Base-by-base conservation (phyloP, 1,140 invertebrate species). In the Melitaea cinxia region DNA sequence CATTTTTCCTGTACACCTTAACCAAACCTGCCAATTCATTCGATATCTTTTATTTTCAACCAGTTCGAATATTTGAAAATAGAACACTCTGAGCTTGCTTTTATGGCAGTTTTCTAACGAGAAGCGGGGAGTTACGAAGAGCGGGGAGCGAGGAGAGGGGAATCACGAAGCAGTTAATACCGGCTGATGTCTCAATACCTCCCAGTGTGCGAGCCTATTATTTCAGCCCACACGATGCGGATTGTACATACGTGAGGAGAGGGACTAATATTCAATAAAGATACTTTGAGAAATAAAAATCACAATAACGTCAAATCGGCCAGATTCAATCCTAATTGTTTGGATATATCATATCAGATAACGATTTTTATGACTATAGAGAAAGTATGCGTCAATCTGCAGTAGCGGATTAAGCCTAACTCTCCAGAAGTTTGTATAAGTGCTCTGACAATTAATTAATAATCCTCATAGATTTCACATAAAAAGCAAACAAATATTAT, bases 151-250 rank as follows among this genome's bases (percentile, higher is more conserved):
- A 53, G 39, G 35, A 39, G 24, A 24, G 37, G 62, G 49, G 72
- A 68, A 78, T 77, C 80, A 78, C 74, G 75, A 79, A 71, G 72
- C 70, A 78, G 73, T 83, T 88, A 88, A 85, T 88, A 84, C 80
- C 73, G 77, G 75, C 83, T 91, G 89, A 91, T 91, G 91, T 91
- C 91, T 91, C 88, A 91, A 91, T 91, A 91, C 89, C 91, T 91
- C 89, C 91, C 91, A 91, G 83, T 75, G 83, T 75, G 84, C 76
- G 75, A 82, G 85, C 83, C 88, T 89, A 89, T 89, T 89, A 91
- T 90, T 88, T 88, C 81, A 82, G 76, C 77, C 73, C 85, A 88
- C 84, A 90, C 85, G 84, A 83, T 56, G 83, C 66, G 66, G 73
- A 66, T 75, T 72, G 70, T 57, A 49, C 26, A 45, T 10, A 19